Evolutionary conservation across 2,113 vertebrate genomes (phyloP).

Genomic region (Procavia capensis): DNA sequence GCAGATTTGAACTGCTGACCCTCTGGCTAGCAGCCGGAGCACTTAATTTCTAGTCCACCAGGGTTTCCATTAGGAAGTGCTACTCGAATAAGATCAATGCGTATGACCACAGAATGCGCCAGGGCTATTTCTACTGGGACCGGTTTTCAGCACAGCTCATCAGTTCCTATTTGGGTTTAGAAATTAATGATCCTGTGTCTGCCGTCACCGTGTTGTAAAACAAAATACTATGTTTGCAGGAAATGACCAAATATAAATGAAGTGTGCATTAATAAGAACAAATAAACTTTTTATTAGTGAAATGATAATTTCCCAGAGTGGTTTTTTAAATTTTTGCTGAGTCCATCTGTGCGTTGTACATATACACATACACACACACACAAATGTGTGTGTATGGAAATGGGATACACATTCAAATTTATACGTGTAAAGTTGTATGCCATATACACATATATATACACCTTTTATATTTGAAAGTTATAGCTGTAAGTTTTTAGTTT

Average conservation of each 20-base stretch:
- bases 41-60: too few species aligned
- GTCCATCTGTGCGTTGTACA: background rate
- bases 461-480: background rate
- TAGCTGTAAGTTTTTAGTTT: background rate
- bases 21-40: too few species aligned
- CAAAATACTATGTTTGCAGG: background rate
- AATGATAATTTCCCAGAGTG: background rate
- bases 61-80: too few species aligned
- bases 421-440: too few species aligned
- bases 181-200: background rate
- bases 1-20: too few species aligned
- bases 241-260: background rate
- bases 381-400: background rate
- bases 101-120: background rate
- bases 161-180: background rate
- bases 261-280: background rate
- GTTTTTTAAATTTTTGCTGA: too few species aligned
- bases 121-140: background rate
- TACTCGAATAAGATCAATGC: background rate
- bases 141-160: too few species aligned
- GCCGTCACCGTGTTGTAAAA: background rate
- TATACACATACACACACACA: too few species aligned
- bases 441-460: background rate
- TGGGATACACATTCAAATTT: too few species aligned
- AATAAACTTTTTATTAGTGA: background rate